A percentile compares a stretch with the other conserved stretches of the same genome.
These are phyloP conservation scores for Blastobasis adustella DNA, from an alignment of 2,888 invertebrate species.

Conservation along the genomic window DNA sequence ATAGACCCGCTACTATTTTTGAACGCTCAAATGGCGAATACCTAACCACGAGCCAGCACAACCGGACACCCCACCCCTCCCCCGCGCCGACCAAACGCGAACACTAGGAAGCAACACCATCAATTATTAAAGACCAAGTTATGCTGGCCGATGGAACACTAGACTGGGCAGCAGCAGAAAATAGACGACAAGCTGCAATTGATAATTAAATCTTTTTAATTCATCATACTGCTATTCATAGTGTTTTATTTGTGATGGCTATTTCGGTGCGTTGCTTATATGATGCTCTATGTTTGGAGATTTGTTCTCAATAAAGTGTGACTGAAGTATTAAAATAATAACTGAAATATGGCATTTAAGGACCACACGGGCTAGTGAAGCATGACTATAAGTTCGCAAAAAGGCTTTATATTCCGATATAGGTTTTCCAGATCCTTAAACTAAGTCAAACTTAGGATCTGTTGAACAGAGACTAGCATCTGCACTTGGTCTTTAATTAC, in stretches of 20 bases:
- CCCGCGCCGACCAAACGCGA: neutral
- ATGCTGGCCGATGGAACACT: neutral
- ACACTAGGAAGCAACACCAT: neutral
- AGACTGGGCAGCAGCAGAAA: constrained; percentile 12
- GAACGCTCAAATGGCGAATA: constrained; percentile 47
- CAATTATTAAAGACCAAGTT: neutral
- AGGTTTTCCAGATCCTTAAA: no score
- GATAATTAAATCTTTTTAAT: constrained; percentile 17
- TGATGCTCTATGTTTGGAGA: no score
- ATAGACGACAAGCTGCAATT: constrained; percentile 14
- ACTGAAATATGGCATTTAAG: no score
- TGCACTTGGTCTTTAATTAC: no score
- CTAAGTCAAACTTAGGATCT: no score
- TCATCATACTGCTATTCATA: constrained; percentile 17
- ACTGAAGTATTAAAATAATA: no score
- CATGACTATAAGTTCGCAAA: no score
- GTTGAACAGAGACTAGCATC: no score
- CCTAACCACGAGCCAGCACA: constrained; percentile 33
- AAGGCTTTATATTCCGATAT: no score
- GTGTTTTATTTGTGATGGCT: constrained; percentile 7
- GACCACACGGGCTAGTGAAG: no score
- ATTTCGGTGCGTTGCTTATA: neutral
- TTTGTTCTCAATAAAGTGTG: no score
- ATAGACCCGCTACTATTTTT: constrained; percentile 48
- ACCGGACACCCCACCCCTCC: constrained; percentile 13